Base-by-base conservation (phyloP, 2,888 invertebrate species). In the Papilio gigon region DNA sequence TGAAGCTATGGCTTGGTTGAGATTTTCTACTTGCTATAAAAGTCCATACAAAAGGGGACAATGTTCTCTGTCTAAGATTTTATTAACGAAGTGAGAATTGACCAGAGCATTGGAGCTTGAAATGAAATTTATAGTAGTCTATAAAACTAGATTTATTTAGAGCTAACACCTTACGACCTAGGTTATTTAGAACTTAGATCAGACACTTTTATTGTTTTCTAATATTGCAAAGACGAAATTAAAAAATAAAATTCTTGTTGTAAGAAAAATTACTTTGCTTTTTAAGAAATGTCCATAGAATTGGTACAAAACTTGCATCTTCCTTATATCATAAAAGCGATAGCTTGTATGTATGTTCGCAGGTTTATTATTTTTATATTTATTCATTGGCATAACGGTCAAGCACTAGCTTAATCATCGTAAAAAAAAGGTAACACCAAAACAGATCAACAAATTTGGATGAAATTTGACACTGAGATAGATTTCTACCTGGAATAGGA, bases 191-290 rank as follows among this genome's bases (percentile, higher is more conserved):
- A 44, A 20, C 30, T n/a, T 37, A 40, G 33, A 22, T 37, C 25
- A 27, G 27, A 58, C 65, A 58, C 58, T 58, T 65, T 56, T 65
- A 58, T 42, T 40, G 58, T 65, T 65, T 65, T 56, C 64, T 61
- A 17, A 53, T 40, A 25, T 64, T 56, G 56, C 5, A 50, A 22
- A 17, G 25, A 50, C 44, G 12, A 20, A 47, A 47, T 47, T 47
- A 11, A 11, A 47, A 22, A 47, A 22, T 11, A 47, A 40, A 40
- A 40, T 40, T 22, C 22, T 47, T 9, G 11, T 20, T 9, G n/a
- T 40, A 11, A 22, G 3, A 20, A 44, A 40, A 44, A 11, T 20
- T 2, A 20, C 5, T 0, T 20, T 20, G 4, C 33, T 40, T n/a
- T 40, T 14, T 12, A 12, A 37, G 12, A n/a, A n/a, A n/a, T n/a